Evolutionary conservation across 2,888 invertebrate species (phyloP).

Genomic region (Dorcus parallelipipedus): DNA sequence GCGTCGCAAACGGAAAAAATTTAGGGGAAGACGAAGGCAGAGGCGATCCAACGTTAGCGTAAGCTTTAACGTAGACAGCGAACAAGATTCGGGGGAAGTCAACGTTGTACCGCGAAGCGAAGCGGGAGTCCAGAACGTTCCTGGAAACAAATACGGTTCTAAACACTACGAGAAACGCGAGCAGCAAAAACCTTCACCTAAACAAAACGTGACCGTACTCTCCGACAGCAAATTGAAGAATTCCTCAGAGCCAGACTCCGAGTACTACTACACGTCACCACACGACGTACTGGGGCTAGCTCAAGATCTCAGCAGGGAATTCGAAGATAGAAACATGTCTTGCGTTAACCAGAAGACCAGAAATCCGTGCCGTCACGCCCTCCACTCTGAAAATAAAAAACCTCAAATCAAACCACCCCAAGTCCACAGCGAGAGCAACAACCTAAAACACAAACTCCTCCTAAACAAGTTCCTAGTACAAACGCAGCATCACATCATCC

Average conservation of each 20-base stretch:
- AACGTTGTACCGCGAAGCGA: conserved; percentile 20
- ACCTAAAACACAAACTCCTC: background rate
- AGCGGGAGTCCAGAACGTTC: conserved; percentile 20
- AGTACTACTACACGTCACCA: conserved; percentile 25
- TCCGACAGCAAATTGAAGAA: background rate
- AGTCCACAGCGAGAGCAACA: background rate
- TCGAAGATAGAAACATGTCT: conserved; percentile 10
- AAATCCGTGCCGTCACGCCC: background rate
- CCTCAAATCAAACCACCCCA: background rate
- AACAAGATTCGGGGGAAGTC: conserved; percentile 18
- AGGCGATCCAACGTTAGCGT: conserved; percentile 14
- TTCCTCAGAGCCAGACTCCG: conserved; percentile 3
- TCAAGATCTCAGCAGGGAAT: conserved; percentile 18
- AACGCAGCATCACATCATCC: conserved; percentile 1
- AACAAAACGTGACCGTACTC: background rate
- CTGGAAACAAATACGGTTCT: conserved; percentile 21
- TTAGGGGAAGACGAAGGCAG: background rate
- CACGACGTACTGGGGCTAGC: conserved; percentile 26
- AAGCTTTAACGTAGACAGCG: conserved; percentile 12
- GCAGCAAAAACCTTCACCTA: conserved; percentile 3
- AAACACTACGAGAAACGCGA: conserved; percentile 12
- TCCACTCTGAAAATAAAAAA: background rate
- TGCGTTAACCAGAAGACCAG: conserved; percentile 11
- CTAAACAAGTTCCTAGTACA: background rate
- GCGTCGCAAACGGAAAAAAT: background rate